phyloP scores from a whole-genome alignment of 2,113 vertebrate genomes.

The Sinocyclocheilus anshuiensis region DNA sequence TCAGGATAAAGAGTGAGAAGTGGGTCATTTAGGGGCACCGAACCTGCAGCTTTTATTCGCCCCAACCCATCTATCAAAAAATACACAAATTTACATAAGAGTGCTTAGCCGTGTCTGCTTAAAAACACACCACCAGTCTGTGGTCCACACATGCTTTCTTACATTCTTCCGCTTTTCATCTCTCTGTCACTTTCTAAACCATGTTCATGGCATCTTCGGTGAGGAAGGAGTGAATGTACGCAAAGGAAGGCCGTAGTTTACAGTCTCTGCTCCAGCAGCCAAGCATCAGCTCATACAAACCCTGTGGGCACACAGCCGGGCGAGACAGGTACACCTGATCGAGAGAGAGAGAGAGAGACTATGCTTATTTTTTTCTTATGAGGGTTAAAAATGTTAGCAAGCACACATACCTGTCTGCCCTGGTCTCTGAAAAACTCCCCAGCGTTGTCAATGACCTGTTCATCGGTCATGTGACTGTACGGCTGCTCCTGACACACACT shows the following conservation, averaged over 20 bases:
- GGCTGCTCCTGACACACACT: slow-evolving; percentile 91
- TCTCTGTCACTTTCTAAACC: slow-evolving; percentile 65
- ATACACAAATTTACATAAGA: slow-evolving; percentile 65
- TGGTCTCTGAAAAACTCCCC: slow-evolving; percentile 92
- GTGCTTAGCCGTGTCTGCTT: slow-evolving; percentile 54
- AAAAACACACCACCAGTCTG: slow-evolving; percentile 49
- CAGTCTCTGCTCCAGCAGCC: slow-evolving; percentile 91
- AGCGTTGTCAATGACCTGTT: slow-evolving; percentile 91
- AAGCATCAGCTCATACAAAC: slow-evolving; percentile 89
- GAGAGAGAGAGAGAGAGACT: neutral
- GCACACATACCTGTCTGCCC: slow-evolving; percentile 82
- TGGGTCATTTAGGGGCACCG: slow-evolving; percentile 64
- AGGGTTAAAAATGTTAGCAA: slow-evolving; percentile 20
- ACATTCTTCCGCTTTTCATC: slow-evolving; percentile 33
- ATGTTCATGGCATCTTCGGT: slow-evolving; percentile 88
- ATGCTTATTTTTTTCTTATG: neutral
- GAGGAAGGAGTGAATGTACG: slow-evolving; percentile 84
- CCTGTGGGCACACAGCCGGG: slow-evolving; percentile 84
- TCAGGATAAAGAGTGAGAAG: slow-evolving; percentile 23
- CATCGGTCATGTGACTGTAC: slow-evolving; percentile 87
- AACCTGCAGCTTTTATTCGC: slow-evolving; percentile 72
- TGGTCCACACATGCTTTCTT: slow-evolving; percentile 37
- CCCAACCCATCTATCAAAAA: slow-evolving; percentile 57
- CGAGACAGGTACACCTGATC: slow-evolving; percentile 82
- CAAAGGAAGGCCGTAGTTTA: slow-evolving; percentile 86